Base-by-base conservation (phyloP, 2,888 invertebrate genomes). In the Ophion slaviceki region DNA sequence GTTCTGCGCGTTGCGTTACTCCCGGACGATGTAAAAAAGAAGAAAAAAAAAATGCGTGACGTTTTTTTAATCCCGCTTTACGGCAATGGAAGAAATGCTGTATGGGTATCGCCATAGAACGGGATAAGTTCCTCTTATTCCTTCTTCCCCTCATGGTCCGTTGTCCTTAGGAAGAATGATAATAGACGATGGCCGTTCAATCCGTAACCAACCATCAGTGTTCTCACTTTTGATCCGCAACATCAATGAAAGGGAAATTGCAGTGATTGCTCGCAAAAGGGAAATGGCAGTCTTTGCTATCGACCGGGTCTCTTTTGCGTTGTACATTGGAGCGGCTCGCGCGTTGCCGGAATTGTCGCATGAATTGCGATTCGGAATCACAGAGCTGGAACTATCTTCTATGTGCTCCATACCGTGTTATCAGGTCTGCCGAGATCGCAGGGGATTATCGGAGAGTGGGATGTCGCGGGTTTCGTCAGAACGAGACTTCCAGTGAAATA, bases 401-500 rank as follows among this genome's bases (percentile, higher is more conserved):
- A 24, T 40, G 66, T 47, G 53, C 57, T 79, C 14, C n/a, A 57
- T 36, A 59, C 40, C 24, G 59, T 40, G 36, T 78, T 79, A 79
- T 72, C 62, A 68, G 68, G 53, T 74, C 28, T 74, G 36, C 47
- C 70, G 6, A 79, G 72, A 83, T 76, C 68, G 40, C 75, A 45
- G 20, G 47, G 66, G 75, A 85, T 71, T 70, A 72, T 82, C 47
- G 32, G 53, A 17, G 67, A 82, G 80, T 45, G 20, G 61, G 67
- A 53, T 80, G 66, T 47, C 67, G 57, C 32, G n/a, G 40, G 45
- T 78, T 68, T 68, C 74, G 57, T 72, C 36, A 24, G 14, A 67
- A 72, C 68, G 76, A 45, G 64, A 76, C 75, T 83, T 85, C 76
- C 28, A 53, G 66, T 75, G 61, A 80, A 84, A 87, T 82, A 62